Evolutionary conservation across 2,113 vertebrate genomes (phyloP).

Genomic region (Microcebus lehilahytsara): DNA sequence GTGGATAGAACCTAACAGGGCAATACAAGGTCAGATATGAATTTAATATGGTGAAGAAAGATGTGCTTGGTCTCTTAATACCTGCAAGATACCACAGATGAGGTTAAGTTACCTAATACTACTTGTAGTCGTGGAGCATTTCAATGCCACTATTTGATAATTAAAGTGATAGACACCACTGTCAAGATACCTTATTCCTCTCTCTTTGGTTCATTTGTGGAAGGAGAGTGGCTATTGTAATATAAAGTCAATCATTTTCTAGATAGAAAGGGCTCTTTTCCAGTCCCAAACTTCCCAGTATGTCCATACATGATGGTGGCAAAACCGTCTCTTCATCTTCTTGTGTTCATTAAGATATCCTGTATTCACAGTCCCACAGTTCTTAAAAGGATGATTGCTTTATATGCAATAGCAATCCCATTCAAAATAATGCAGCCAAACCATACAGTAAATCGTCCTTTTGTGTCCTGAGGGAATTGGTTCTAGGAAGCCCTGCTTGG

Average conservation of each 20-base stretch:
- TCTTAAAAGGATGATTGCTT: background rate
- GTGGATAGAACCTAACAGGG: background rate
- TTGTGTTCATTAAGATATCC: background rate
- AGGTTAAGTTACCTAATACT: background rate
- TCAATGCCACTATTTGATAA: background rate
- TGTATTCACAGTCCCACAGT: background rate
- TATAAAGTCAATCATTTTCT: constrained; percentile 31
- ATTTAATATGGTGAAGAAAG: constrained; percentile 20
- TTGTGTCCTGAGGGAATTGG: background rate
- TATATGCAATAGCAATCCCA: background rate
- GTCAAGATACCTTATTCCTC: background rate
- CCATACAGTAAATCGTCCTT: background rate
- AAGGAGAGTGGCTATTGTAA: background rate
- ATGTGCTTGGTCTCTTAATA: background rate
- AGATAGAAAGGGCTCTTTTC: background rate
- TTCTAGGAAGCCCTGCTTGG: background rate
- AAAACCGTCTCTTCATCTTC: background rate
- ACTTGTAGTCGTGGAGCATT: background rate
- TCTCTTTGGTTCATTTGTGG: background rate
- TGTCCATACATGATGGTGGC: background rate
- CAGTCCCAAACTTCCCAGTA: background rate
- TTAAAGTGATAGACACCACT: background rate
- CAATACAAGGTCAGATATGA: background rate
- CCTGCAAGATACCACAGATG: background rate
- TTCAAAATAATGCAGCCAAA: background rate